Evolutionary conservation across 2,113 vertebrate genomes (phyloP), one percentile per base, ranked within the genome.

Genomic region (Barbus barbus): DNA sequence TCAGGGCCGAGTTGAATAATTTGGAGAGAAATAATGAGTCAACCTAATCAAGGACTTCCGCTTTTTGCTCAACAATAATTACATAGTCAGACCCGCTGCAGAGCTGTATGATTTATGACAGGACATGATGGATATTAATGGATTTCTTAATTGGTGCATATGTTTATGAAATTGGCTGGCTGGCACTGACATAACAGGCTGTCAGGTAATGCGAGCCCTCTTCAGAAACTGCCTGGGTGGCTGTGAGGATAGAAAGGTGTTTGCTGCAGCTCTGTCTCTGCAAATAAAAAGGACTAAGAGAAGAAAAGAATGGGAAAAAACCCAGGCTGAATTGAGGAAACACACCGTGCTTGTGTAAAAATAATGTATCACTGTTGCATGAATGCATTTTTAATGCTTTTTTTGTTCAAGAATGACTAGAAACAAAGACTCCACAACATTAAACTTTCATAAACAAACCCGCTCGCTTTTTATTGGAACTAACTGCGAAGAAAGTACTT

Each of bases 111-210:
- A 94, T 94, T 94, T 92, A 93, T 93, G 91, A 92, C 91, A 91
- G 89, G 91, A 91, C 90, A 92, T 93, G 92, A 93, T 91, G 88
- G 92, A 93, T 93, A 94, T 94, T 94, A 94, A 94, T 94, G 92
- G 93, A 89, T 93, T 94, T 93, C 91, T 89, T 93, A 93, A 95
- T 93, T 93, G 90, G 86, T 91, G 91, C 90, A 92, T 92, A 90
- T 93, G 91, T 91, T 94, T 93, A 92, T 92, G 90, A 92, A 93
- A 92, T 91, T 89, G 89, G 83, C 89, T 92, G 88, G 89, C 89
- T 92, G 86, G 65, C 76, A 87, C 53, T 90, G 89, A 89, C 90
- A 89, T 82, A 48, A 48, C 46, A 89, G 83, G 74, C 88, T 89
- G 82, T 90, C 89, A 92, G 89, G 89, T 88, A 86, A 87, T 88